Conservation (phyloP, 2,113 vertebrate species). For the Tupaia tana region DNA sequence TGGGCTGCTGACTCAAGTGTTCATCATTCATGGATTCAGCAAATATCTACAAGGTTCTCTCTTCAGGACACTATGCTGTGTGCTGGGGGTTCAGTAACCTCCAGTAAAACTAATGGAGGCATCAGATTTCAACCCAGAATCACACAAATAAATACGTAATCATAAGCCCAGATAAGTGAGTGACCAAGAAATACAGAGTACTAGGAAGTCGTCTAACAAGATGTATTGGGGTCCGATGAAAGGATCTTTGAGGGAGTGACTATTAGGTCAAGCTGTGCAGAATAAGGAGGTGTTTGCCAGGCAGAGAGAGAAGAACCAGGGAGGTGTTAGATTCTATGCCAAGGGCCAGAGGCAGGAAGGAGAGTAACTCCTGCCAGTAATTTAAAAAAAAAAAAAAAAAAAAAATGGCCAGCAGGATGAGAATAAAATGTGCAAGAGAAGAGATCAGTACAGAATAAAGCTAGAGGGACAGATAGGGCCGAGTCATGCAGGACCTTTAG, state of each 20-base stretch:
- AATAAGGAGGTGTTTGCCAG: background rate
- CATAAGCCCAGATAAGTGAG: background rate
- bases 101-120: background rate
- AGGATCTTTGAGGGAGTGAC: constrained; percentile 35
- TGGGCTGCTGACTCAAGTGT: background rate
- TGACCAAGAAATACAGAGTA: background rate
- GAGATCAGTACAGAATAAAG: background rate
- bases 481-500: background rate
- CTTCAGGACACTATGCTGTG: background rate
- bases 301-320: background rate
- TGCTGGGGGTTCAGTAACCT: background rate
- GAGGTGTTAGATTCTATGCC: background rate
- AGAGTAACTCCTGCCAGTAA: background rate
- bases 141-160: background rate
- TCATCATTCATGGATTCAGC: background rate
- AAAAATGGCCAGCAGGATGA: background rate
- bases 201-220: background rate
- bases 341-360: background rate
- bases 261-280: constrained; percentile 13
- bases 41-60: constrained; percentile 16
- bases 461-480: background rate
- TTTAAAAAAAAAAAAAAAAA: too few relatives aligned
- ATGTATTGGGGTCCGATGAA: background rate
- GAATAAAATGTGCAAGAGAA: background rate
- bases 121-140: background rate